These are phyloP conservation scores for Dendrocincla tyrannina DNA, from an alignment of 2,797 vertebrate species.

Conservation along the genomic window DNA sequence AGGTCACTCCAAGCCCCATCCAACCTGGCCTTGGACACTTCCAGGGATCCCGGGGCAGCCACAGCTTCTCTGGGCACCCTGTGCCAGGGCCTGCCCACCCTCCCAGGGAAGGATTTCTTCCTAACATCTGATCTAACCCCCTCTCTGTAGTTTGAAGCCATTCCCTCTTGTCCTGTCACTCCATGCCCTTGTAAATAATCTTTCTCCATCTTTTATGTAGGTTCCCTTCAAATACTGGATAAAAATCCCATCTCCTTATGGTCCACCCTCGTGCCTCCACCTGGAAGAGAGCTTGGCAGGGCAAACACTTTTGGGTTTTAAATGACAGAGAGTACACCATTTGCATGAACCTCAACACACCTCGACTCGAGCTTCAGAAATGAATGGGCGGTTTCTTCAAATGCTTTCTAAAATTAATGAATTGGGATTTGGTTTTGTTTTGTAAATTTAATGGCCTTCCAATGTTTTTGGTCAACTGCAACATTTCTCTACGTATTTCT, in stretches of 20 bases:
- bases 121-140: not conserved
- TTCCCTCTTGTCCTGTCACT: not conserved
- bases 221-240: not conserved
- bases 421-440: not conserved
- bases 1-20: too few relatives aligned
- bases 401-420: not conserved
- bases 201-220: not conserved
- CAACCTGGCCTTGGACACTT: too few relatives aligned
- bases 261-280: not conserved
- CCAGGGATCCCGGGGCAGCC: too few relatives aligned
- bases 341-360: not conserved
- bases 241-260: not conserved
- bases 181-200: not conserved
- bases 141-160: not conserved
- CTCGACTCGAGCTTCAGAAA: not conserved
- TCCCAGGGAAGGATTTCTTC: too few relatives aligned
- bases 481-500: not conserved
- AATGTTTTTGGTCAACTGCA: not conserved
- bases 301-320: not conserved
- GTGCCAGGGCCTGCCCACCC: too few relatives aligned
- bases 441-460: rapidly evolving
- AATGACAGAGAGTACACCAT: not conserved
- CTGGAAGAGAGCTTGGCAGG: not conserved
- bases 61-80: too few relatives aligned
- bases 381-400: not conserved